Conservation (phyloP, 2,888 invertebrate genomes). For the Coelopa pilipes region DNA sequence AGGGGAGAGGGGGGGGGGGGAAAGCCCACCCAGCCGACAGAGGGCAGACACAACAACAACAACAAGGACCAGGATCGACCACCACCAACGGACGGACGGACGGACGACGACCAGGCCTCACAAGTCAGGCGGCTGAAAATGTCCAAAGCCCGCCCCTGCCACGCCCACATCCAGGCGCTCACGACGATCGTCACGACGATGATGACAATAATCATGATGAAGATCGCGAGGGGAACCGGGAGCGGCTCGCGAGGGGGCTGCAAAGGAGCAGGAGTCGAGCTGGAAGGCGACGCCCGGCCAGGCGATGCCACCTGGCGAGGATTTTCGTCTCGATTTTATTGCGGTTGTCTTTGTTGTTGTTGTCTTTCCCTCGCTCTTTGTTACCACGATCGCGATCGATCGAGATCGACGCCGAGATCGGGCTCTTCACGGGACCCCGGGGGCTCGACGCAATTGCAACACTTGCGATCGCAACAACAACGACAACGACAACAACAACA, state of each 20-base stretch:
- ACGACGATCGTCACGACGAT: no score
- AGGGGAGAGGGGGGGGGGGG: slow-evolving; percentile 3
- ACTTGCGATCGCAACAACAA: slow-evolving; percentile 33
- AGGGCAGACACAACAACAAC: slow-evolving; percentile 21
- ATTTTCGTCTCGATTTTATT: no score
- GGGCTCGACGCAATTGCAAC: slow-evolving; percentile 46
- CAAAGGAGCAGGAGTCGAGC: no score
- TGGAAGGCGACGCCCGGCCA: no score
- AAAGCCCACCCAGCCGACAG: slow-evolving; percentile 53
- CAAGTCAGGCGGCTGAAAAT: neutral
- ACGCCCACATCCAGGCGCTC: no score
- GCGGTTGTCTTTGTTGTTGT: neutral
- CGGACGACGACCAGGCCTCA: neutral
- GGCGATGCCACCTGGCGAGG: no score
- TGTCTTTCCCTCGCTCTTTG: neutral
- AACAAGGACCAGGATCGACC: neutral
- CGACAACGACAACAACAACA: no score
- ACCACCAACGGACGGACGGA: neutral
- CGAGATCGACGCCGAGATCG: neutral
- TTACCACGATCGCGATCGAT: slow-evolving; percentile 2
- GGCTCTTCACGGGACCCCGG: neutral
- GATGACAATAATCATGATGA: no score
- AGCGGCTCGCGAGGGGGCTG: no score
- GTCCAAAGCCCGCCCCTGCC: no score
- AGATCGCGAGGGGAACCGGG: no score